These are phyloP conservation scores for Cyanocitta stelleri DNA, from an alignment of 2,113 vertebrate genomes.

Conservation along the genomic window DNA sequence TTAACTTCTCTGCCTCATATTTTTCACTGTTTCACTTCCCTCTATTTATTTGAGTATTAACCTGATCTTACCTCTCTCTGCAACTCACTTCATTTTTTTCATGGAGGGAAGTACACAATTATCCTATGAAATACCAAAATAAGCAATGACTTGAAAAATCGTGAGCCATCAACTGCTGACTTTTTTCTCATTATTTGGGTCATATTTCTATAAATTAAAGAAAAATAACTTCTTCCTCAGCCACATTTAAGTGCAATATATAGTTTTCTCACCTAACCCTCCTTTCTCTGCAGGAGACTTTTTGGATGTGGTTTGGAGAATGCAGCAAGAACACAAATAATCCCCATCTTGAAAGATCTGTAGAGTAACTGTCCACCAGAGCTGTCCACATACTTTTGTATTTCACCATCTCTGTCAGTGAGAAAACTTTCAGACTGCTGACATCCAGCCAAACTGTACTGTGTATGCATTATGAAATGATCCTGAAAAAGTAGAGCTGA, in stretches of 20 bases:
- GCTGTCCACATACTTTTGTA: not conserved
- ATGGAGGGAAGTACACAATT: not conserved
- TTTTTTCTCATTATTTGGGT: not conserved
- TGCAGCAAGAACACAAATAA: not conserved
- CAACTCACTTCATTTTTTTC: not conserved
- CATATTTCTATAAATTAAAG: not conserved
- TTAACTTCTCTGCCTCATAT: not conserved
- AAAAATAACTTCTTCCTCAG: not conserved
- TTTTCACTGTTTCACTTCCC: not conserved
- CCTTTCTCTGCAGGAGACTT: not conserved
- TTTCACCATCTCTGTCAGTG: not conserved
- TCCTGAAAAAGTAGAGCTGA: conserved; percentile 45
- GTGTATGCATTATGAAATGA: conserved; percentile 8
- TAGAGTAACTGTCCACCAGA: not conserved
- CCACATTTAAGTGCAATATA: not conserved
- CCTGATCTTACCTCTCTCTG: not conserved
- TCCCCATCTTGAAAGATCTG: not conserved
- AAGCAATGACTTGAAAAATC: not conserved
- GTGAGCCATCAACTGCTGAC: not conserved
- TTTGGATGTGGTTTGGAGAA: not conserved
- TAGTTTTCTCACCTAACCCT: not conserved
- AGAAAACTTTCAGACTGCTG: conserved; percentile 17
- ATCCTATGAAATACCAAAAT: not conserved
- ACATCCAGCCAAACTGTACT: conserved; percentile 22
- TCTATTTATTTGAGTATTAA: conserved; percentile 15